Base-by-base conservation (phyloP, 2,113 vertebrate species). In the Microtus ochrogaster region DNA sequence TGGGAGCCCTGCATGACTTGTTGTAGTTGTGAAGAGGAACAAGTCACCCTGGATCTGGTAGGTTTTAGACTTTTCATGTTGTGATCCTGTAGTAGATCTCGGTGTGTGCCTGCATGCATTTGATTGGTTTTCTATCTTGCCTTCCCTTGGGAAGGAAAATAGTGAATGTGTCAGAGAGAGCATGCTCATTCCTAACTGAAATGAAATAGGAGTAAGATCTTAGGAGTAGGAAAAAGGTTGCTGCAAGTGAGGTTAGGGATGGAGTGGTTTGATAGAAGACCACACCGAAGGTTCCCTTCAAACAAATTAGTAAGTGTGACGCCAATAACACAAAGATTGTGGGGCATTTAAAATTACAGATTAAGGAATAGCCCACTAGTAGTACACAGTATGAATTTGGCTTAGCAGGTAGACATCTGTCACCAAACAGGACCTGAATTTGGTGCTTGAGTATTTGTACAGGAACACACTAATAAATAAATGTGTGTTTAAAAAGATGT, bases 1-100 rank as follows among this genome's bases (percentile, higher is more conserved):
- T 12, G 65, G 72, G 78, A 12, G 6, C 13, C 30, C 10, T 79
- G 14, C 1, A 11, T n/a, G 7, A 1, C 16, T 0, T 26, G 9
- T 3, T 13, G 0, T 30, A 49, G 55, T 72, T 44, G 0, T 12
- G 63, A 81, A 65, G 92, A 89, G 49, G 85, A 83, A 7, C 9
- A 3, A 24, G 19, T 49, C 1, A 5, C 28, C 9, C 77, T 39
- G 2, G 2, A 39, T 13, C 81, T 7, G 74, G 76, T 86, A 68
- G 89, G 89, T 82, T 22, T 26, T 30, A n/a, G 92, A 61, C 41
- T 84, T 66, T 28, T 26, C 47, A 10, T 28, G 13, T 21, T 19
- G 10, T 26, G 41, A 36, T 47, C 36, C 36, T 7, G 8, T 4
- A n/a, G 39, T 19, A 30, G 78, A 22, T 44, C 22, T n/a, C 16